Conservation (phyloP, 2,113 vertebrate genomes). For the Hypanus sabinus region DNA sequence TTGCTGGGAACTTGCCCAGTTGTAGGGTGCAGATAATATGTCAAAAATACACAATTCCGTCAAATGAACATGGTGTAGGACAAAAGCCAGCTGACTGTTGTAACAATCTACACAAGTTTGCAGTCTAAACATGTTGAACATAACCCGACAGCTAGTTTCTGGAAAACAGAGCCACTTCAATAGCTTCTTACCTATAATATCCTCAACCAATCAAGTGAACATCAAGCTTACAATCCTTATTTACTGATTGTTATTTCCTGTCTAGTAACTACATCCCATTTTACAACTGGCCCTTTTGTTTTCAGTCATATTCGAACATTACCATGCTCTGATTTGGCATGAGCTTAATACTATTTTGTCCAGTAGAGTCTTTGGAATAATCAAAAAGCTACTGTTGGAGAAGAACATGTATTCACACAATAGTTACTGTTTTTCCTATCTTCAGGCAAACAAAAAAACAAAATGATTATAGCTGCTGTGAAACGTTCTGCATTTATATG, state of each 20-base stretch:
- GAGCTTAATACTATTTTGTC: constrained; percentile 28
- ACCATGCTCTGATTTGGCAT: not conserved
- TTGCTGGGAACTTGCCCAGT: constrained; percentile 48
- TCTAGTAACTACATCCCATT: constrained; percentile 9
- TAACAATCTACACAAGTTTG: constrained; percentile 47
- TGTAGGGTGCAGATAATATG: constrained; percentile 50
- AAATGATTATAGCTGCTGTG: not conserved
- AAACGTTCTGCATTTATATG: not conserved
- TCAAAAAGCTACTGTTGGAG: not conserved
- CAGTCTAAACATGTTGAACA: constrained; percentile 25
- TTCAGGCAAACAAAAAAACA: constrained; percentile 1
- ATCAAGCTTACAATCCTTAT: not conserved
- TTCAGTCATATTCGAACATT: not conserved
- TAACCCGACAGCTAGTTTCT: constrained; percentile 16
- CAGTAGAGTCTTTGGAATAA: constrained; percentile 9
- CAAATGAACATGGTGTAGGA: constrained; percentile 44
- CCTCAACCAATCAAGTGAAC: constrained; percentile 10
- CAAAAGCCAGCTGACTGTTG: constrained; percentile 42
- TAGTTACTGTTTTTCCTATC: not conserved
- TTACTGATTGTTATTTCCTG: not conserved
- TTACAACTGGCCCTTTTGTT: not conserved
- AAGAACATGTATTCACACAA: not conserved
- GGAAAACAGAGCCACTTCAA: not conserved
- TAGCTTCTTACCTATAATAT: constrained; percentile 12
- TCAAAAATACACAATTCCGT: constrained; percentile 45